Percentiles rank a stretch among this genome's conserved stretches.
phyloP scores from a whole-genome alignment of 1,140 invertebrate species.

The Hyposmocoma kahamanoa region DNA sequence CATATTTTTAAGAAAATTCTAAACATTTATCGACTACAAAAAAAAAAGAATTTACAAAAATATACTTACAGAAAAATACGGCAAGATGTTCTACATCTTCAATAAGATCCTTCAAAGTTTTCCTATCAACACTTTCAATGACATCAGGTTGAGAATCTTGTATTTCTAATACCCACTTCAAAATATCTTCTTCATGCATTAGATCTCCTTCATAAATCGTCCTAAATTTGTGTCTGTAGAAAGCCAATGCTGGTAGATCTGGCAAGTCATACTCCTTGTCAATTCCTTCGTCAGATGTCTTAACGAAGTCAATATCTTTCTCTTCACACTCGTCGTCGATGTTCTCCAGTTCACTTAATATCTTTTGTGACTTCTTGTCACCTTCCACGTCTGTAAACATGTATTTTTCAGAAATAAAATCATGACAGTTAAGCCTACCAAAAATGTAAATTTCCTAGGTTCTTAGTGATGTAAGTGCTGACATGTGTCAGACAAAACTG shows the following conservation, averaged over 20 bases:
- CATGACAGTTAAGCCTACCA: neutral
- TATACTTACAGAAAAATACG: slow-evolving; percentile 92
- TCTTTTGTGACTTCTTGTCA: slow-evolving; percentile 92
- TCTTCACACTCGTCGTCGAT: slow-evolving; percentile 96
- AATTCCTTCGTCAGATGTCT: slow-evolving; percentile 92
- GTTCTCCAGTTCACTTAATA: slow-evolving; percentile 92
- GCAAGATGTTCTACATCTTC: slow-evolving; percentile 93
- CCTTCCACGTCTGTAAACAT: slow-evolving; percentile 84
- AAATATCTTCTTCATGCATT: slow-evolving; percentile 92
- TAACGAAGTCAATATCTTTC: slow-evolving; percentile 93
- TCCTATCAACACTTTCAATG: slow-evolving; percentile 93
- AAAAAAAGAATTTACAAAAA: slow-evolving; percentile 17
- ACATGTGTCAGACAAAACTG: too few relatives aligned
- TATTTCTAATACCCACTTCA: slow-evolving; percentile 92
- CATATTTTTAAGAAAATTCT: too few relatives aligned
- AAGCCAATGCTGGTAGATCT: slow-evolving; percentile 87
- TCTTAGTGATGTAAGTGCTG: too few relatives aligned
- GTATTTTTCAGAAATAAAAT: neutral
- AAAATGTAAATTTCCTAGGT: neutral
- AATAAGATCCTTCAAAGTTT: slow-evolving; percentile 91
- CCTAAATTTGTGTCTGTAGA: slow-evolving; percentile 92
- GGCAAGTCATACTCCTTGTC: slow-evolving; percentile 92
- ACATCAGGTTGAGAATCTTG: slow-evolving; percentile 90
- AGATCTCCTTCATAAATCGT: slow-evolving; percentile 91
- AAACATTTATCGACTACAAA: too few relatives aligned